phyloP scores from a whole-genome alignment of 2,888 invertebrate species.

The Liposcelis brunnea region DNA sequence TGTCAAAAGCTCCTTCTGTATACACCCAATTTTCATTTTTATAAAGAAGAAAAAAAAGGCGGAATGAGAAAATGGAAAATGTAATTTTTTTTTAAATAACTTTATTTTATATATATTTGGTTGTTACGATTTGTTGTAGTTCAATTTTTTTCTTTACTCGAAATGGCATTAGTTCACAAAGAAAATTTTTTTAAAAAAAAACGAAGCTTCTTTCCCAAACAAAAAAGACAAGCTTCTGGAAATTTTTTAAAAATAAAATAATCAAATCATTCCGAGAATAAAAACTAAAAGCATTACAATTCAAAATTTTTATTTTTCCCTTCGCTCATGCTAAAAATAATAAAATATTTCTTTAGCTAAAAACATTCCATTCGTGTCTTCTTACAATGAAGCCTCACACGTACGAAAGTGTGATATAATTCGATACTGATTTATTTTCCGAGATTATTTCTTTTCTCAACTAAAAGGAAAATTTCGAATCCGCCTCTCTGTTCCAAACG shows the following conservation, averaged over 20 bases:
- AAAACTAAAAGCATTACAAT: conserved; percentile 1
- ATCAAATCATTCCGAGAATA: background rate
- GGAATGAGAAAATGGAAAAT: conserved; percentile 9
- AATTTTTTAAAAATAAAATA: too few species aligned
- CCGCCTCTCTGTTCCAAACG: background rate
- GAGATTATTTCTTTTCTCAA: background rate
- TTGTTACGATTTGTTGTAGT: too few species aligned
- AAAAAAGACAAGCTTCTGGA: too few species aligned
- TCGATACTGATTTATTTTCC: background rate
- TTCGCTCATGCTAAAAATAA: background rate
- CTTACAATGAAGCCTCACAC: background rate
- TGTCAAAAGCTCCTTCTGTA: background rate
- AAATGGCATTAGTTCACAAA: too few species aligned
- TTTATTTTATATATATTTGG: conserved; percentile 7
- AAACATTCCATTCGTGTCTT: background rate
- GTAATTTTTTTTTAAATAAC: conserved; percentile 5
- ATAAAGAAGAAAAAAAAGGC: conserved; percentile 4
- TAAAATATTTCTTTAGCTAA: background rate
- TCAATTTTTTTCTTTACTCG: too few species aligned
- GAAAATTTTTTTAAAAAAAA: too few species aligned
- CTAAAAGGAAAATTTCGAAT: background rate
- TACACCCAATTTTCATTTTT: conserved; percentile 7
- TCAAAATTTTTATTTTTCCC: background rate
- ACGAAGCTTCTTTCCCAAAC: too few species aligned
- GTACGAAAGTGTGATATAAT: conserved; percentile 1